A percentile compares a stretch with the other conserved stretches of the same genome.
Evolutionary conservation across 2,888 invertebrate species (phyloP).

Genomic region (Altica lythri): DNA sequence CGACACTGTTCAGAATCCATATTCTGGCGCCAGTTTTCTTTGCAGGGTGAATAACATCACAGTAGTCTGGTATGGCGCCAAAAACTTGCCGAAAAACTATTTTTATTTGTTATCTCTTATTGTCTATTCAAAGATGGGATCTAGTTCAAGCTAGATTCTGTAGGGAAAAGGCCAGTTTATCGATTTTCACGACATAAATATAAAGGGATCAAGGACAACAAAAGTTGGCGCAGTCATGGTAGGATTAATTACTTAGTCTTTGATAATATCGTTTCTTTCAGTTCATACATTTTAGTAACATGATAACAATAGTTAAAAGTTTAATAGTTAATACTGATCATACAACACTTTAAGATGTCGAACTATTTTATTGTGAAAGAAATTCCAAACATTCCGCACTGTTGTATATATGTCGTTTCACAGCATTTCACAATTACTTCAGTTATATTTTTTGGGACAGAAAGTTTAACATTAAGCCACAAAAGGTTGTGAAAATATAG

Average conservation of each 20-base stretch:
- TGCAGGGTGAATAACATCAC: conserved; percentile 16
- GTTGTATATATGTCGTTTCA: no score
- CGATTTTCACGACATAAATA: conserved; percentile 32
- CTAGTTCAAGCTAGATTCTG: conserved; percentile 9
- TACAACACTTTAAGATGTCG: no score
- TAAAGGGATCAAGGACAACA: conserved; percentile 32
- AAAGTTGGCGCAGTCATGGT: conserved; percentile 23
- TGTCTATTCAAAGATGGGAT: conserved; percentile 17
- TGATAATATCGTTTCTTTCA: no score
- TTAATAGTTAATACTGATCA: no score
- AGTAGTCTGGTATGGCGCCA: conserved; percentile 29
- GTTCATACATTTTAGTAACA: no score
- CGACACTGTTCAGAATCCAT: conserved; percentile 18
- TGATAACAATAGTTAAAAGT: no score
- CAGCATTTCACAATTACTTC: no score
- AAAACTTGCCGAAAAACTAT: conserved; percentile 39
- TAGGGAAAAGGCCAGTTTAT: conserved; percentile 38
- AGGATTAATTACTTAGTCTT: not conserved
- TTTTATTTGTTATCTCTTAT: conserved; percentile 26
- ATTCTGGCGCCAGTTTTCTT: conserved; percentile 17
- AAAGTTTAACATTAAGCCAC: no score
- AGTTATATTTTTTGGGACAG: no score
- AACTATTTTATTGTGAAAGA: no score
- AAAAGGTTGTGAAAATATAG: no score
- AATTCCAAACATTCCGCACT: no score